phyloP scores from a whole-genome alignment of 2,113 vertebrate species.

The Prolemur simus region DNA sequence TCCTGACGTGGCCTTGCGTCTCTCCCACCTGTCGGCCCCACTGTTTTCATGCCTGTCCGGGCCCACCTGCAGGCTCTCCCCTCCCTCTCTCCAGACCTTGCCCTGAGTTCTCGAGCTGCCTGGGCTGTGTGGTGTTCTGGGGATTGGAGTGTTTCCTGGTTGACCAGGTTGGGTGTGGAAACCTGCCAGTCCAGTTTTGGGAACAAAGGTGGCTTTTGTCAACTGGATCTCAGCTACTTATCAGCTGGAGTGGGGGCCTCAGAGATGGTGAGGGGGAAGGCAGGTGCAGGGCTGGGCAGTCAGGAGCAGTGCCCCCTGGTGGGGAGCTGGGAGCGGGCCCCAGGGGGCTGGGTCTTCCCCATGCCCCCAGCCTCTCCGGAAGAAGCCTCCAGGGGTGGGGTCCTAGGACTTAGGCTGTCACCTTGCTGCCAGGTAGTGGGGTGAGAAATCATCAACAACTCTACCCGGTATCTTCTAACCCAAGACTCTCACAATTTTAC shows the following conservation, averaged over 20 bases:
- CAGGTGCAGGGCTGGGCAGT: not conserved
- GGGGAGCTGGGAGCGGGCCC: not conserved
- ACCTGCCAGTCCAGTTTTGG: conserved; percentile 75
- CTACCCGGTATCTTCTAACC: not conserved
- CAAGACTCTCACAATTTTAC: not conserved
- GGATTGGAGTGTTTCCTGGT: conserved; percentile 49
- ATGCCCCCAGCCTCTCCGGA: no score
- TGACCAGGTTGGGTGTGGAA: conserved; percentile 61
- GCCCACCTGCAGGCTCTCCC: not conserved
- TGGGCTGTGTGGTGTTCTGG: not conserved
- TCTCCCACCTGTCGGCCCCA: not conserved
- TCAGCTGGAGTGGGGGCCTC: not conserved
- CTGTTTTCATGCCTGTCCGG: accelerated
- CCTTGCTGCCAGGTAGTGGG: no score
- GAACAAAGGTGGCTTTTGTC: conserved; percentile 72
- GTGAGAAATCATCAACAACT: not conserved
- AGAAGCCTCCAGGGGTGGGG: not conserved
- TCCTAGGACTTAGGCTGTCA: not conserved
- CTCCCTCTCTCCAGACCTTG: not conserved
- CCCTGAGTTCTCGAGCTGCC: not conserved
- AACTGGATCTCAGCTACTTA: conserved; percentile 43
- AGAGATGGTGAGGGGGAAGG: not conserved
- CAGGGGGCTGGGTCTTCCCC: accelerated
- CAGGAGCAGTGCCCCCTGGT: not conserved
- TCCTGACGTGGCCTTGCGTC: not conserved